These are phyloP conservation scores for Agonum fuliginosum DNA, from an alignment of 2,888 invertebrate species.

Conservation along the genomic window DNA sequence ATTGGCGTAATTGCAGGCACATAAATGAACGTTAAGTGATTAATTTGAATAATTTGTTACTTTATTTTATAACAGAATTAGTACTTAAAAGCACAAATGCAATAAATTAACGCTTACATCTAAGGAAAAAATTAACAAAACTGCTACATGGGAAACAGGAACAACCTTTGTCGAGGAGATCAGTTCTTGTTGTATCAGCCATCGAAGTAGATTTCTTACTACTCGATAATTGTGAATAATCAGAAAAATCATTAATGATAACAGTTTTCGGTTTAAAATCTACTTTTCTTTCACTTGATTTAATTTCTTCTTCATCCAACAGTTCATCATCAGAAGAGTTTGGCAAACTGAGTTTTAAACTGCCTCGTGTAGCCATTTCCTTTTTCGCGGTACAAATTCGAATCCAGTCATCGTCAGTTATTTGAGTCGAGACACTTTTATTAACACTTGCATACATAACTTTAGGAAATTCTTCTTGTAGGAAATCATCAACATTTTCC, in stretches of 20 bases:
- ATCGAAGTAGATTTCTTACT: not conserved
- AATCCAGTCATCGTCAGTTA: not conserved
- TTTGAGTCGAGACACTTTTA: not conserved
- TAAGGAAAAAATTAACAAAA: too few species aligned
- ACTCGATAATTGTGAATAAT: not conserved
- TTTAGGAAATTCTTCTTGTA: not conserved
- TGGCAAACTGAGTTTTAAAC: not conserved
- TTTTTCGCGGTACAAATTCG: not conserved
- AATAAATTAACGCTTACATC: too few species aligned
- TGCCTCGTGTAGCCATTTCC: conserved; percentile 3
- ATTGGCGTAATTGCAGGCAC: too few species aligned
- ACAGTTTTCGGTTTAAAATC: not conserved
- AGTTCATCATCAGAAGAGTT: conserved; percentile 6
- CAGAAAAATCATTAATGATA: not conserved
- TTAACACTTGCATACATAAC: not conserved
- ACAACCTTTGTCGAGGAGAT: too few species aligned
- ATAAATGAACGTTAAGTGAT: too few species aligned
- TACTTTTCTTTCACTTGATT: not conserved
- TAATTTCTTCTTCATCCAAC: too few species aligned
- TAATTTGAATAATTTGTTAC: too few species aligned
- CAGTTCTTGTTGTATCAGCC: not conserved
- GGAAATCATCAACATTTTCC: not conserved
- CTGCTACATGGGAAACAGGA: too few species aligned
- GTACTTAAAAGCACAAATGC: too few species aligned
- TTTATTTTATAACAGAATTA: too few species aligned